Evolutionary conservation across 2,797 vertebrate species (phyloP), one percentile per base, ranked within the genome.

Genomic region (Rhinophrynus dorsalis): DNA sequence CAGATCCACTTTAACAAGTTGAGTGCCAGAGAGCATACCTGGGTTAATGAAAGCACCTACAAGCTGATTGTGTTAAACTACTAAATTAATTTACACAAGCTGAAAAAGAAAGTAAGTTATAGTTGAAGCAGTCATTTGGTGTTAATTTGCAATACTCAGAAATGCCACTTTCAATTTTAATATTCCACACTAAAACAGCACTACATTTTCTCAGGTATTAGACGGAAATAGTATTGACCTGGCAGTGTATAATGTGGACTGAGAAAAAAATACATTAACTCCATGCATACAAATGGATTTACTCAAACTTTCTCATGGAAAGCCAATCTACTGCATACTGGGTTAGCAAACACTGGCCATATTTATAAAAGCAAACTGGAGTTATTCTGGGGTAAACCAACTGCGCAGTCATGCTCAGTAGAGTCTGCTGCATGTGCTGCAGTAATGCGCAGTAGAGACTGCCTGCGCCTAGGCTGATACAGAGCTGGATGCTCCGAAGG

Each of bases 161-260:
- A 44, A 37, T 67, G 52, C 29, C 51, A 52, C 61, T 66, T 66
- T 55, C 37, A 54, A 56, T 45, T 45, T 23, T 15, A 24, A 33
- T 33, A 47, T 67, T 24, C 27, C 9, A 44, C 29, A 45, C 9
- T 45, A 23, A 67, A 62, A 10, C 12, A 26, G 47, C 45, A 51
- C 20, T 47, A 6, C 9, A 51, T 63, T 63, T 27, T 10, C 59
- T 33, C 12, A 64, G 17, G 27, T 26, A 42, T 54, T 21, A 55
- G 20, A 17, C 37, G 32, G 47, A 13, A 30, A 40, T 15, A 17
- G 27, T 8, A 55, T 29, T 55, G 62, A 65, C 50, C 50, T 42
- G 47, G 8, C 23, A 40, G 12, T 23, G 24, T 57, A 38, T 38
- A 38, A 38, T 17, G 6, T 38, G 23, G 47, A 52, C 47, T 40